Conservation (phyloP, 2,888 invertebrate genomes). For the Sinelater perroti region DNA sequence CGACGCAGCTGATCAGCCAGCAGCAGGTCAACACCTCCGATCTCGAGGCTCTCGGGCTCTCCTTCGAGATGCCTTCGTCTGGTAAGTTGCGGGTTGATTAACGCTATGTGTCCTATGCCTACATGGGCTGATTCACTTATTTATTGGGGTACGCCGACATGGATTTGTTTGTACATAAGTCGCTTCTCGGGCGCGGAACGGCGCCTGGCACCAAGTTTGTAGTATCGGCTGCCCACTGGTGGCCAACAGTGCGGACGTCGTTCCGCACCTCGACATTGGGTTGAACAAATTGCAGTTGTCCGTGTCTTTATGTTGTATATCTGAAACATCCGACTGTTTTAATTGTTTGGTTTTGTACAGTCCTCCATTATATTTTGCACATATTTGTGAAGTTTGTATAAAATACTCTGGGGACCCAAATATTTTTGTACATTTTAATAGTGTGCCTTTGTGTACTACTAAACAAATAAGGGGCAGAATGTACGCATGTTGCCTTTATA, state of each 20-base stretch:
- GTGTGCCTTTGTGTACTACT: constrained; percentile 44
- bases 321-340: constrained; percentile 6
- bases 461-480: constrained; percentile 53
- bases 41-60: constrained; percentile 74
- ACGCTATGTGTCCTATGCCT: no score
- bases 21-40: constrained; percentile 64
- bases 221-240: no score
- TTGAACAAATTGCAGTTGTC: constrained; percentile 19
- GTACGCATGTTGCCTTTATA: constrained; percentile 47
- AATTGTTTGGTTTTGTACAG: constrained; percentile 23
- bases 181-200: constrained; percentile 27
- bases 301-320: constrained; percentile 18
- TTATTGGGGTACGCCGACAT: constrained; percentile 14
- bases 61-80: constrained; percentile 72
- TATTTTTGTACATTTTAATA: constrained; percentile 35
- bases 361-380: constrained; percentile 21
- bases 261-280: constrained; percentile 10
- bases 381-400: constrained; percentile 2
- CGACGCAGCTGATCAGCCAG: constrained; percentile 51
- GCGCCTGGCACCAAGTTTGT: constrained; percentile 6
- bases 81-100: constrained; percentile 63
- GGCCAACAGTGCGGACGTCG: background rate
- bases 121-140: constrained; percentile 11
- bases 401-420: background rate
- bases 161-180: constrained; percentile 30